Evolutionary conservation across 2,113 vertebrate genomes (phyloP), one percentile per base, ranked within the genome.

Genomic region (Heloderma charlesbogerti): DNA sequence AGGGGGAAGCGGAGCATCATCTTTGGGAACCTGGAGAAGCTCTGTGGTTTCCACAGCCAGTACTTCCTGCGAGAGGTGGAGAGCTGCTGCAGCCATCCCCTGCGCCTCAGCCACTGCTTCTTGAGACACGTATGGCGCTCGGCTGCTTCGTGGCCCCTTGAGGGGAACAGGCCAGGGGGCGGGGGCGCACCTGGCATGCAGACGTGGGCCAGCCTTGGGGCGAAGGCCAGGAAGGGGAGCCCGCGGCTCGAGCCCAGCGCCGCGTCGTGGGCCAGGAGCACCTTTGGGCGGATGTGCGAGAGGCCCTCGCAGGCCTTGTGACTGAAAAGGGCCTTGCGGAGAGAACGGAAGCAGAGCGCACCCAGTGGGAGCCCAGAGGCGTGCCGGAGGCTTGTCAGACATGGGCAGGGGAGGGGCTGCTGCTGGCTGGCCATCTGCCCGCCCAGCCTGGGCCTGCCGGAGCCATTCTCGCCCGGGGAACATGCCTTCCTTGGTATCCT

Each of bases 1-100:
- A 95, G 99, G 0, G 99, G 99, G 0, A 98, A 99, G 88, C 98
- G 98, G 34, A 97, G 97, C 0, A 97, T 98, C 95, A 97, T 99
- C 31, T 99, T 99, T 34, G 99, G 99, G 9, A 99, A 99, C 97
- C 96, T 99, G 95, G 98, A 99, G 97, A 99, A 99, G 45, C 97
- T 99, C 57, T 97, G 98, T 0, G 98, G 99, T 95, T 99, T 99
- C 95, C 99, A 99, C 96, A 98, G 96, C 86, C 98, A 99, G 89
- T 99, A 99, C 95, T 99, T 99, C 97, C 96, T 99, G 27, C 96
- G 97, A 60, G 99, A 99, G 96, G 98, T 99, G 15, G 99, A 99
- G 97, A 98, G 98, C 95, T 99, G 99, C 93, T 98, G 97, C 93
- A 98, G 97, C 92, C 99, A 99, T 89, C 99, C 99, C 0, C 97